phyloP scores from a whole-genome alignment of 2,888 invertebrate species.

The Monoplex corrugatus region DNA sequence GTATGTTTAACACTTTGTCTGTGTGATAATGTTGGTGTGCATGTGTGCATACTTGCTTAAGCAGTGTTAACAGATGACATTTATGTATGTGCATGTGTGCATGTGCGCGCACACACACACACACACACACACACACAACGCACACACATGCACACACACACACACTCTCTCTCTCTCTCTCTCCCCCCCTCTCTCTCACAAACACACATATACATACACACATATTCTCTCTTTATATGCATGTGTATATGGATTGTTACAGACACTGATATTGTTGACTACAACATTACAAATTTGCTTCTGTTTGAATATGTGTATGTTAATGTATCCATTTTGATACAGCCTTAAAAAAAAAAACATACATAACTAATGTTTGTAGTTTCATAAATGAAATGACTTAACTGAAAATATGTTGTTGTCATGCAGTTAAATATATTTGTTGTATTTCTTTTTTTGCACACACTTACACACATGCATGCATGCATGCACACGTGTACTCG shows the following conservation, averaged over 20 bases:
- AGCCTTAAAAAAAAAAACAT: no score
- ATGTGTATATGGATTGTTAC: background rate
- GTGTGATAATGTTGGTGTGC: background rate
- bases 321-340: no score
- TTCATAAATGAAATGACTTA: no score
- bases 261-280: background rate
- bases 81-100: background rate
- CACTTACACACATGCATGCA: background rate
- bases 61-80: background rate
- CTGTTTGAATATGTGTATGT: no score
- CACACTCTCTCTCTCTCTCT: background rate
- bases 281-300: no score
- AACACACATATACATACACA: background rate
- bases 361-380: no score
- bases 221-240: no score
- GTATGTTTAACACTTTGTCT: conserved; percentile 83
- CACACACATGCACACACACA: background rate
- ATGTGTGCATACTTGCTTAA: background rate
- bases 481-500: background rate
- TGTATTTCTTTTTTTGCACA: background rate
- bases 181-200: background rate
- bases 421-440: no score
- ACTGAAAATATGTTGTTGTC: no score
- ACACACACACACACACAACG: background rate
- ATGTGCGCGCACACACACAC: background rate